Conservation (phyloP, 1,140 invertebrate genomes). For the Manduca sexta region DNA sequence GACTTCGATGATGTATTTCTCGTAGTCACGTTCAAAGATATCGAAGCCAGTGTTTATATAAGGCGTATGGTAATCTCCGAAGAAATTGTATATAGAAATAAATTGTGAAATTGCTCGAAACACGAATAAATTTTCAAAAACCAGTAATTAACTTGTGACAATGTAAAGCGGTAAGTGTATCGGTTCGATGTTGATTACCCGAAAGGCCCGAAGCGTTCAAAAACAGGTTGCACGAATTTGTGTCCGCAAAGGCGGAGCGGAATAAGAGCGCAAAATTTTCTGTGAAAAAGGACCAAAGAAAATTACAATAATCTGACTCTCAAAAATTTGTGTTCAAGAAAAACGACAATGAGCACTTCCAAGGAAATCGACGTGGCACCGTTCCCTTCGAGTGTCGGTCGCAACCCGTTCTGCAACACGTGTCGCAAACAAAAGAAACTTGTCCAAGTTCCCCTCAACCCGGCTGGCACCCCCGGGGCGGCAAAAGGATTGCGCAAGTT, state of each 20-base stretch:
- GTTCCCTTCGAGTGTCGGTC: slow-evolving; percentile 58
- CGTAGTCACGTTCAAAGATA: too few relatives aligned
- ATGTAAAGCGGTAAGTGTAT: slow-evolving; percentile 17
- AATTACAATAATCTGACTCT: slow-evolving; percentile 25
- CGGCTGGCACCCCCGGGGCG: slow-evolving; percentile 28
- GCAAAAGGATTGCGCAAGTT: slow-evolving; percentile 70
- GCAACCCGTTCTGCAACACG: slow-evolving; percentile 70
- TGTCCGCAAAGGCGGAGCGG: slow-evolving; percentile 4
- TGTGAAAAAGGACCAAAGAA: slow-evolving; percentile 15
- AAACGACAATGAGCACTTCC: slow-evolving; percentile 33
- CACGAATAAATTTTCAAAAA: neutral
- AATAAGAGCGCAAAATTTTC: slow-evolving; percentile 10
- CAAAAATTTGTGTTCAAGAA: slow-evolving; percentile 33
- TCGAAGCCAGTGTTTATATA: too few relatives aligned
- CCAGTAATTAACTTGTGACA: slow-evolving; percentile 2
- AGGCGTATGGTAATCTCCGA: too few relatives aligned
- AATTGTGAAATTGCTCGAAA: neutral
- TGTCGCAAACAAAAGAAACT: slow-evolving; percentile 70
- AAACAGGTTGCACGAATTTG: slow-evolving; percentile 17
- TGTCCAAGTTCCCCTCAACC: slow-evolving; percentile 39
- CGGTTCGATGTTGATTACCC: slow-evolving; percentile 16
- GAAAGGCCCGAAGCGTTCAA: slow-evolving; percentile 10
- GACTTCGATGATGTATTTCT: too few relatives aligned
- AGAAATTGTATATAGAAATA: too few relatives aligned
- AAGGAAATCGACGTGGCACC: slow-evolving; percentile 39